Evolutionary conservation across 2,888 invertebrate genomes (phyloP).

Genomic region (Agrotis segetum): DNA sequence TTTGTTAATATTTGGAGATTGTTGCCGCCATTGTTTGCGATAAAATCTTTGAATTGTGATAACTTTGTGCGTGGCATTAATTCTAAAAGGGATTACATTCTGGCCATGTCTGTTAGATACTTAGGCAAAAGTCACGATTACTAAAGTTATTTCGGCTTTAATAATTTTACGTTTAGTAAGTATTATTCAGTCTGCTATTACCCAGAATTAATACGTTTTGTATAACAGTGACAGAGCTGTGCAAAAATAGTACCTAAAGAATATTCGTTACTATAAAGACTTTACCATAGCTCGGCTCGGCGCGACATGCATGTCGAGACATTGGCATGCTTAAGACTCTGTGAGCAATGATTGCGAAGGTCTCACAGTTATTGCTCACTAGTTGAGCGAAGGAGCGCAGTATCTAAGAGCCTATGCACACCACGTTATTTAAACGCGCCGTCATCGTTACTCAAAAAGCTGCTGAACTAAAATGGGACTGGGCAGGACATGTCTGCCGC

Average conservation of each 20-base stretch:
- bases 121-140: constrained; percentile 8
- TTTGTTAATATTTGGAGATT: constrained; percentile 17
- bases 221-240: neutral
- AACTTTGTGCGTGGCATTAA: constrained; percentile 3
- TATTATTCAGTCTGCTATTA: neutral
- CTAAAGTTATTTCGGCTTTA: neutral
- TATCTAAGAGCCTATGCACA: too few relatives aligned
- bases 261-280: too few relatives aligned
- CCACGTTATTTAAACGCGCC: too few relatives aligned
- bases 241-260: neutral
- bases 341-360: too few relatives aligned
- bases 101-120: neutral
- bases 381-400: too few relatives aligned
- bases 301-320: too few relatives aligned
- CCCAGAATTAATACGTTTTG: neutral
- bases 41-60: constrained; percentile 8
- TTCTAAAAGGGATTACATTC: neutral
- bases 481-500: too few relatives aligned
- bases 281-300: too few relatives aligned
- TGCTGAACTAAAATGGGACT: too few relatives aligned
- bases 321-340: too few relatives aligned
- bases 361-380: too few relatives aligned
- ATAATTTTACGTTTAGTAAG: neutral
- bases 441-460: too few relatives aligned
- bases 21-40: neutral